Evolutionary conservation across 2,113 vertebrate species (phyloP).

Genomic region (Naja naja): DNA sequence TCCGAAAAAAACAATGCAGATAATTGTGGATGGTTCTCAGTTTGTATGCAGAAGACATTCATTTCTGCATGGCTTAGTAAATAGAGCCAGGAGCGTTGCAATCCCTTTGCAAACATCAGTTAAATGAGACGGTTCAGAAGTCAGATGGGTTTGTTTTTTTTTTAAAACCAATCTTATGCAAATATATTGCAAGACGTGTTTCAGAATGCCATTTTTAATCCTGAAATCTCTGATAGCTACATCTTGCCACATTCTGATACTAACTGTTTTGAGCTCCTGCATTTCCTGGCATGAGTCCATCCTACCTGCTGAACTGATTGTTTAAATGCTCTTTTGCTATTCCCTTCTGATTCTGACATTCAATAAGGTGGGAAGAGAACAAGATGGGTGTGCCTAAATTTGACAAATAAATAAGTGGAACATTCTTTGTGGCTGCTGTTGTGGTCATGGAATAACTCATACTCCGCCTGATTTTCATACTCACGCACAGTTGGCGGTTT

Average conservation of each 20-base stretch:
- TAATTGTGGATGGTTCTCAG: background rate
- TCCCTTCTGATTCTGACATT: background rate
- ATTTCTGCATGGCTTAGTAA: background rate
- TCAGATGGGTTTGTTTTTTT: background rate
- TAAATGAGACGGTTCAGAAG: background rate
- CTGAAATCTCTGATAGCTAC: background rate
- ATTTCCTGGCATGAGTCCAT: background rate
- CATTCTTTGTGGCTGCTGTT: background rate
- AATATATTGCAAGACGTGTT: background rate
- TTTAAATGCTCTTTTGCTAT: background rate
- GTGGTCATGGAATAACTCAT: too few species aligned
- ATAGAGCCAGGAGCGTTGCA: background rate
- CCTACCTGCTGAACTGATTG: background rate
- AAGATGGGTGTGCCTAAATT: background rate
- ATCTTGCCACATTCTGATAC: background rate
- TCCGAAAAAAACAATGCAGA: background rate
- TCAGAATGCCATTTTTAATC: background rate
- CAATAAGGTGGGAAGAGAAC: background rate
- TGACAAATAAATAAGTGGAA: background rate
- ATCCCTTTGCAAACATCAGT: background rate
- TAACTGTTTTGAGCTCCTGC: too few species aligned
- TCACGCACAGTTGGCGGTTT: rapidly evolving
- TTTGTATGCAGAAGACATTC: background rate
- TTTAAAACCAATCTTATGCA: background rate
- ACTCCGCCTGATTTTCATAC: background rate